Evolutionary conservation across 2,113 vertebrate species (phyloP).

Genomic region (Melanerpes aurifrons): DNA sequence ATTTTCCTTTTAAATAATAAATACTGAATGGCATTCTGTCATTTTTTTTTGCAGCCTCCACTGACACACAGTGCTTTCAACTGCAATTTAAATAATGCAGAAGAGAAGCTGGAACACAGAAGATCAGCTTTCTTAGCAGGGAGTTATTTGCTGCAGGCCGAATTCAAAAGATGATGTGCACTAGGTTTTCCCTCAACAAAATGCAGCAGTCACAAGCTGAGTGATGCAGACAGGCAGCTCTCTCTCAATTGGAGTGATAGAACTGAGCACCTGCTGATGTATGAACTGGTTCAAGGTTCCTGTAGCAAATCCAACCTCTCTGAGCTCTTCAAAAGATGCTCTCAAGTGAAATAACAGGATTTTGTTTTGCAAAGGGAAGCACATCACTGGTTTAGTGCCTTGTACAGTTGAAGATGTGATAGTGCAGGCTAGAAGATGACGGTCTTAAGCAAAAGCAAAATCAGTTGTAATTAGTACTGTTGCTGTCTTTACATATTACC

Average conservation of each 20-base stretch:
- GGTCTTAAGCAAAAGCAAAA: neutral
- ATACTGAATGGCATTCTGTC: neutral
- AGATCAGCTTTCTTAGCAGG: neutral
- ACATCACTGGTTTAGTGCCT: neutral
- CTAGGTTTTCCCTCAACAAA: neutral
- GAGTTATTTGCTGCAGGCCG: neutral
- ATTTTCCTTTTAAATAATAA: neutral
- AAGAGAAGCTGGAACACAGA: neutral
- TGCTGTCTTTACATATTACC: neutral
- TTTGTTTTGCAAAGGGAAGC: neutral
- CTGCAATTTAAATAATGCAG: conserved; percentile 33
- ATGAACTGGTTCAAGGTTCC: neutral
- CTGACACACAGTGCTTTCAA: neutral
- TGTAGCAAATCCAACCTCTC: neutral
- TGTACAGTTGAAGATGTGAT: neutral
- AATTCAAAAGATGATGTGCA: neutral
- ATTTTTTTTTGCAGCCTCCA: neutral
- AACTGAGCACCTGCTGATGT: neutral
- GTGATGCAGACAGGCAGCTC: neutral
- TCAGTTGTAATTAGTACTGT: neutral
- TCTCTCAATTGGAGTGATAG: neutral
- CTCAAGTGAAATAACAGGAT: neutral
- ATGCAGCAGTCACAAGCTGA: neutral
- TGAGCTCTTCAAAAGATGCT: neutral
- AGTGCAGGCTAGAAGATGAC: neutral